Base-by-base conservation (phyloP, 2,797 vertebrate genomes). In the Rhyacichthys aspro region DNA sequence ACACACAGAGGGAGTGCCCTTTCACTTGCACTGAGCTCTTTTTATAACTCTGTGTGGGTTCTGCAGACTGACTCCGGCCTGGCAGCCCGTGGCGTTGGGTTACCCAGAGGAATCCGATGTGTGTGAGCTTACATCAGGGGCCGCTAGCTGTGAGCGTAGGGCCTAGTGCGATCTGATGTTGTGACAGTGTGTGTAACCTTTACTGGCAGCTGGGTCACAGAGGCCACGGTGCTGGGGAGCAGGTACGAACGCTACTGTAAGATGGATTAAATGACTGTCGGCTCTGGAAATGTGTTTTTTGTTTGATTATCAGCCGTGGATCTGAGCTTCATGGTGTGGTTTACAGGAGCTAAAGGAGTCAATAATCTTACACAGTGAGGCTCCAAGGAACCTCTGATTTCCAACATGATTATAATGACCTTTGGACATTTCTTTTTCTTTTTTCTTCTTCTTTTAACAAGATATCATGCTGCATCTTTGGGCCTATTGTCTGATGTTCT, bases 81-180 rank as follows among this genome's bases (percentile, higher is more conserved):
- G 63, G 72, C 75, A 61, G 69, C 43, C 55, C 55, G 18, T 16
- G 45, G 83, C 58, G n/a, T 86, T 78, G 14, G 8, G 70, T 88
- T 87, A 88, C 84, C 59, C 48, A 28, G 16, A 81, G 69, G 76
- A 84, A 86, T 85, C 70, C 57, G 41, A 78, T 79, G 78, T 79
- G 80, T 72, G 69, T 58, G 44, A 63, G 70, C 81, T 78, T 76
- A 79, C 81, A 85, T 86, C 71, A 80, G 78, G 67, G 61, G 73
- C 72, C 63, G 55, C 60, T 19, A 67, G 59, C 73, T 71, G 68
- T 42, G 15, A 67, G 52, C 59, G 43, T 67, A 67, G 41, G 65
- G 74, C 64, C 38, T 23, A 41, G 59, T 63, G 70, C 50, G 65
- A 58, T 39, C 55, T 76, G 67, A 77, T 65, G 65, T 62, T 67